Evolutionary conservation across 2,113 vertebrate genomes (phyloP).

Genomic region (Cynoglossus semilaevis): DNA sequence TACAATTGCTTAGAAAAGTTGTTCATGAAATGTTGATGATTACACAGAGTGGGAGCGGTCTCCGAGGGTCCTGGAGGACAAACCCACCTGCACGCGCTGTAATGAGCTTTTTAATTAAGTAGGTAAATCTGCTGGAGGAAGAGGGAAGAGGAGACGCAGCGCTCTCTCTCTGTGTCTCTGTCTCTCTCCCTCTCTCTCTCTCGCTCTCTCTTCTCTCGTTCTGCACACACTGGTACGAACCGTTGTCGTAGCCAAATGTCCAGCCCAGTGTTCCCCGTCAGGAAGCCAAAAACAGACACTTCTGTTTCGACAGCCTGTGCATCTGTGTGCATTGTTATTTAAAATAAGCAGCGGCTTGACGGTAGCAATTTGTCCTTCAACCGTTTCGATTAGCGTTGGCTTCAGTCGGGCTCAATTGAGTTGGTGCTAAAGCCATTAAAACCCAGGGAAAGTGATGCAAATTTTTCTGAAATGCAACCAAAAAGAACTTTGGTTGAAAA

Average conservation of each 20-base stretch:
- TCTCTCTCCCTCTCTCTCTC: too few species aligned
- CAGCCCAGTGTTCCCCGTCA: conserved; percentile 14
- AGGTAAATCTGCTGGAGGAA: conserved; percentile 59
- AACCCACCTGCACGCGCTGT: conserved; percentile 54
- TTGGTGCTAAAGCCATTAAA: conserved; percentile 22
- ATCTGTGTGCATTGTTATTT: conserved; percentile 61
- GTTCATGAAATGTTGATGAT: conserved; percentile 41
- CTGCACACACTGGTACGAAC: too few species aligned
- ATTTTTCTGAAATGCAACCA: conserved; percentile 12
- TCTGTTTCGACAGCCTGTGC: conserved; percentile 29
- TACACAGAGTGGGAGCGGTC: conserved; percentile 41
- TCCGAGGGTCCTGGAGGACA: conserved; percentile 58
- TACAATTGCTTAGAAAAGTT: conserved; percentile 31
- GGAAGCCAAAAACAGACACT: conserved; percentile 36
- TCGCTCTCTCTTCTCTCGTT: too few species aligned
- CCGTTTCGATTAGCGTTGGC: conserved; percentile 34
- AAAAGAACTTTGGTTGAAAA: conserved; percentile 23
- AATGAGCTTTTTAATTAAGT: conserved; percentile 77
- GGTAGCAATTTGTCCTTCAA: conserved; percentile 41
- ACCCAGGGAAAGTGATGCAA: conserved; percentile 29
- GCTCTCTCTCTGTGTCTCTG: too few species aligned
- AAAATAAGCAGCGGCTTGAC: conserved; percentile 43
- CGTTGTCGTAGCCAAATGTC: conserved; percentile 5
- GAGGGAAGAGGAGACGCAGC: not conserved
- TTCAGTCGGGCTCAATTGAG: conserved; percentile 22